A percentile compares a stretch with the other conserved stretches of the same genome.
Conservation (phyloP, 1,140 invertebrate species). For the Ruditapes philippinarum region DNA sequence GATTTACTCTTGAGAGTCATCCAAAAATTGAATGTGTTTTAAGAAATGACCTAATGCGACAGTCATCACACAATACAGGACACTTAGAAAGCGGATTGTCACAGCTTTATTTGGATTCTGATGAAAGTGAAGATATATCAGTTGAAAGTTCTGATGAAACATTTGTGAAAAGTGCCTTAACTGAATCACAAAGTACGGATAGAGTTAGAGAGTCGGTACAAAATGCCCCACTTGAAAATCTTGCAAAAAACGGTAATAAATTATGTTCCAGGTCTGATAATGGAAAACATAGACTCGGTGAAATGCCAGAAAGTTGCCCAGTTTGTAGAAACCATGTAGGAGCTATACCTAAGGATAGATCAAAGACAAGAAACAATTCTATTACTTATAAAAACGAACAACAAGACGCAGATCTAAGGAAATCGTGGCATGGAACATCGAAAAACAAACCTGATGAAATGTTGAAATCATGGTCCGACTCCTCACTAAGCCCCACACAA, state of each 20-base stretch:
- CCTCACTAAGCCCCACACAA: background rate
- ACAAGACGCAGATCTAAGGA: background rate
- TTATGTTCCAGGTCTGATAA: background rate
- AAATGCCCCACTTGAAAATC: background rate
- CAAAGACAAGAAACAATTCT: background rate
- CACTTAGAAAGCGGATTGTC: background rate
- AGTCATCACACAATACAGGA: background rate
- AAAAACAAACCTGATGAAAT: background rate
- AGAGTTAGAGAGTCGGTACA: background rate
- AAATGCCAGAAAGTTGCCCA: background rate
- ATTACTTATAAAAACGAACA: background rate
- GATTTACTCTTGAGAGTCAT: background rate
- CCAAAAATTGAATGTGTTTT: background rate
- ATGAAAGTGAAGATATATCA: background rate
- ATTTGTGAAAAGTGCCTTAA: background rate
- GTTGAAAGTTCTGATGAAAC: constrained; percentile 13
- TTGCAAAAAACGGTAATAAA: background rate
- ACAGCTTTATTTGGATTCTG: background rate
- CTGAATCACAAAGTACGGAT: background rate
- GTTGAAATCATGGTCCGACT: background rate
- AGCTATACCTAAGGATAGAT: background rate
- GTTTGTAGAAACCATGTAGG: background rate
- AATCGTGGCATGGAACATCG: background rate
- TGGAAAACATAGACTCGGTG: background rate
- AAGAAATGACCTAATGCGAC: background rate